Conservation (phyloP, 2,797 vertebrate genomes). For the Hapalemur alaotrensis region DNA sequence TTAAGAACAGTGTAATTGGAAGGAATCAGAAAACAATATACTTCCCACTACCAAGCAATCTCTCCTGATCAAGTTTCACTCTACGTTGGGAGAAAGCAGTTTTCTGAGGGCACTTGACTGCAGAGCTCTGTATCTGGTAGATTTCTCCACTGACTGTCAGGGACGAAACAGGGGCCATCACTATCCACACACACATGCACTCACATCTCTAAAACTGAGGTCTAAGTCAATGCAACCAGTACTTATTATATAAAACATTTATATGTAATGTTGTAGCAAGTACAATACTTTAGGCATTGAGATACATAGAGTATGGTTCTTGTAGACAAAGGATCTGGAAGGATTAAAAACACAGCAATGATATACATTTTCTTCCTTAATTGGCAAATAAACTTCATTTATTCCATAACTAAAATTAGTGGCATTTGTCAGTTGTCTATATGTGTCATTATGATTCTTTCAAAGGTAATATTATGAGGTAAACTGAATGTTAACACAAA, state of each 20-base stretch:
- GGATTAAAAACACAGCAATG: not conserved
- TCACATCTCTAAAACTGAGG: not conserved
- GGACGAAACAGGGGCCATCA: not conserved
- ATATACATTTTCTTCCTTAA: not conserved
- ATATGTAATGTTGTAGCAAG: not conserved
- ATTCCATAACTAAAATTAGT: conserved; percentile 8
- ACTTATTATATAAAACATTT: not conserved
- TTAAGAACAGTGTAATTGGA: not conserved
- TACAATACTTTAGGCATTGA: not conserved
- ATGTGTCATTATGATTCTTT: not conserved
- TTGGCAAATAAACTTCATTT: conserved; percentile 1
- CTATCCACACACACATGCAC: not conserved
- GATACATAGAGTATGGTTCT: not conserved
- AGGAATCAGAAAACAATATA: not conserved
- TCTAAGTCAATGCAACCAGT: not conserved
- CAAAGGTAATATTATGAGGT: not conserved
- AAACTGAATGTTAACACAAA: not conserved
- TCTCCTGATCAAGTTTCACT: not conserved
- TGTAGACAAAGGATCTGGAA: not conserved
- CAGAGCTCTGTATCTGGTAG: not conserved
- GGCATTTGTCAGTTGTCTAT: not conserved
- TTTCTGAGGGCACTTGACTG: not conserved
- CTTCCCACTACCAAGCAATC: not conserved
- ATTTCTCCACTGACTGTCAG: not conserved
- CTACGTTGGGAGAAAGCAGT: not conserved